phyloP scores from a whole-genome alignment of 1,140 invertebrate species.

The Orchesella cincta region DNA sequence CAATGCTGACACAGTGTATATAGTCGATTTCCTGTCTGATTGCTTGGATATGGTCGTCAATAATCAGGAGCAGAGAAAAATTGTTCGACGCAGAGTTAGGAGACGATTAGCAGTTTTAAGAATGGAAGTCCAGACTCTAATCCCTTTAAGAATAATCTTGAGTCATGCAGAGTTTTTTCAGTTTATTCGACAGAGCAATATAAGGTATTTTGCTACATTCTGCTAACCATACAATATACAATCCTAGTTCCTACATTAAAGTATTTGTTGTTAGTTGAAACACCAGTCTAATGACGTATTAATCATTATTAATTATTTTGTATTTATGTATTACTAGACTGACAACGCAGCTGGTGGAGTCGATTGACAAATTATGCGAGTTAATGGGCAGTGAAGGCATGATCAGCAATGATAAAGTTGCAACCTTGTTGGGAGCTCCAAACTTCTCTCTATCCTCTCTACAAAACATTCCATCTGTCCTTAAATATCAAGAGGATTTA shows the following conservation, averaged over 20 bases:
- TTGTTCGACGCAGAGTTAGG: not conserved
- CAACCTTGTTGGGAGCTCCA: not conserved
- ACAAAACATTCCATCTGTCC: not conserved
- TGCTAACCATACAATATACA: not conserved
- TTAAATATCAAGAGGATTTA: not conserved
- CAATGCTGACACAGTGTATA: not conserved
- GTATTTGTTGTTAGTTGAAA: no score
- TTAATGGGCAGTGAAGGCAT: not conserved
- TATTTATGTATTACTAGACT: not conserved
- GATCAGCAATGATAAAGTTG: not conserved
- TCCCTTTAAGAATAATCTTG: slow-evolving; percentile 1
- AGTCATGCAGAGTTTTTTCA: slow-evolving; percentile 17
- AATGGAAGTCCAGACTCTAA: not conserved
- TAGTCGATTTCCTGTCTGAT: not conserved
- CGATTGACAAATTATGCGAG: not conserved
- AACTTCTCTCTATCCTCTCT: not conserved
- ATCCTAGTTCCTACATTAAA: not conserved
- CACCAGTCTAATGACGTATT: no score
- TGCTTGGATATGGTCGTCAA: slow-evolving; percentile 10
- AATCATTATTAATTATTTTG: not conserved
- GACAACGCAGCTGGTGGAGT: not conserved
- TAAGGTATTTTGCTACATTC: not conserved
- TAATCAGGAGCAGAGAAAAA: not conserved
- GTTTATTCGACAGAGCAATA: slow-evolving; percentile 2
- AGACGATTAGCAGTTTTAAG: not conserved